Evolutionary conservation across 1,140 invertebrate genomes (phyloP).

Genomic region (Camponotus floridanus): DNA sequence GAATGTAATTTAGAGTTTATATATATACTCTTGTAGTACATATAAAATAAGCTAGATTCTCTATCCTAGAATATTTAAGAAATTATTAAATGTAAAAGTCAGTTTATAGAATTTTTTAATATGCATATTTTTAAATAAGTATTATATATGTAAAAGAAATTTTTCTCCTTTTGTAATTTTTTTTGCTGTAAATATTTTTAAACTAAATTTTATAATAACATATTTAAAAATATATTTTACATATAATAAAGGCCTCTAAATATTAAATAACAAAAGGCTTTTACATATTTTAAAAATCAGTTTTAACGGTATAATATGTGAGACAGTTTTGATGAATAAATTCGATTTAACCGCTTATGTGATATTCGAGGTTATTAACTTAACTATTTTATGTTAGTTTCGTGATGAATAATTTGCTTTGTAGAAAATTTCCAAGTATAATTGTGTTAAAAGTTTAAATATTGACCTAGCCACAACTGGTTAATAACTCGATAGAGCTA

Average conservation of each 20-base stretch:
- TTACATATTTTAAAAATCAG: background rate
- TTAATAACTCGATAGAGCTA: slow-evolving; percentile 53
- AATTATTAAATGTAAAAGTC: no score
- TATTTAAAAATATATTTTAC: background rate
- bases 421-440: slow-evolving; percentile 46
- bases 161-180: no score
- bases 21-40: no score
- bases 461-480: slow-evolving; percentile 17
- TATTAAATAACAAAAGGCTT: background rate
- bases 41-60: no score
- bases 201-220: background rate
- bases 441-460: slow-evolving; percentile 57
- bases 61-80: no score
- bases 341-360: slow-evolving; percentile 9
- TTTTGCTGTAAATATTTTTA: background rate
- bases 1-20: no score
- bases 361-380: slow-evolving; percentile 44
- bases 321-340: background rate
- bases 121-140: no score
- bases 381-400: slow-evolving; percentile 47
- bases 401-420: slow-evolving; percentile 47
- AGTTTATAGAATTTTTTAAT: no score
- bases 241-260: background rate
- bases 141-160: no score
- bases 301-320: background rate